Conservation (phyloP, 1,140 invertebrate species). For the Drosophila orena region DNA sequence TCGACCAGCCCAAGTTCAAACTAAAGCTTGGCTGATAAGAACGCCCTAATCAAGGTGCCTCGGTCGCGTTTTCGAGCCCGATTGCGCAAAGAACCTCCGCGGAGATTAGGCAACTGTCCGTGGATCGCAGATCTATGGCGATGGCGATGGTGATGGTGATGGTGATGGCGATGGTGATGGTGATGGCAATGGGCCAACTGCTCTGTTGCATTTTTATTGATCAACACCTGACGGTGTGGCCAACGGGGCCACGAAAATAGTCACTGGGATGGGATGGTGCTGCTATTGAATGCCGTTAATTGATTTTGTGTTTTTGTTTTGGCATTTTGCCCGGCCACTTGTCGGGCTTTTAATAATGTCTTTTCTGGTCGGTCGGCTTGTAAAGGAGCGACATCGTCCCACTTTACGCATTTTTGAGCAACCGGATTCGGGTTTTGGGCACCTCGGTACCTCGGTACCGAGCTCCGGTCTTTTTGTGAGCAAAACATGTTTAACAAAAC, state of each 20-base stretch:
- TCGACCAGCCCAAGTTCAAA: conserved; percentile 44
- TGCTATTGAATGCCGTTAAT: conserved; percentile 62
- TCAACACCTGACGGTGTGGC: conserved; percentile 81
- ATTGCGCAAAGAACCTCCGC: conserved; percentile 65
- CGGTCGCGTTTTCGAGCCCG: conserved; percentile 65
- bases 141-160: not conserved
- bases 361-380: conserved; percentile 37
- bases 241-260: conserved; percentile 59
- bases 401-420: conserved; percentile 80
- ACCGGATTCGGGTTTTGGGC: conserved; percentile 66
- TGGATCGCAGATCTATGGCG: conserved; percentile 10
- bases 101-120: conserved; percentile 47
- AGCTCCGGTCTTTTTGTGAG: conserved; percentile 2
- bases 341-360: conserved; percentile 71
- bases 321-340: conserved; percentile 77
- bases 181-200: conserved; percentile 40
- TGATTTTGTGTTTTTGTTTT: conserved; percentile 77
- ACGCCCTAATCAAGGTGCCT: conserved; percentile 45
- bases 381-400: conserved; percentile 80
- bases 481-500: conserved; percentile 74
- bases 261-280: conserved; percentile 25
- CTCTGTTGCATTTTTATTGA: conserved; percentile 74
- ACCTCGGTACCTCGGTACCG: not conserved
- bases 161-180: too few species aligned
- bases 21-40: conserved; percentile 42